Percentiles rank a stretch among this genome's conserved stretches.
These are phyloP conservation scores for Drosophila picticornis DNA, from an alignment of 2,888 invertebrate species.

Conservation along the genomic window DNA sequence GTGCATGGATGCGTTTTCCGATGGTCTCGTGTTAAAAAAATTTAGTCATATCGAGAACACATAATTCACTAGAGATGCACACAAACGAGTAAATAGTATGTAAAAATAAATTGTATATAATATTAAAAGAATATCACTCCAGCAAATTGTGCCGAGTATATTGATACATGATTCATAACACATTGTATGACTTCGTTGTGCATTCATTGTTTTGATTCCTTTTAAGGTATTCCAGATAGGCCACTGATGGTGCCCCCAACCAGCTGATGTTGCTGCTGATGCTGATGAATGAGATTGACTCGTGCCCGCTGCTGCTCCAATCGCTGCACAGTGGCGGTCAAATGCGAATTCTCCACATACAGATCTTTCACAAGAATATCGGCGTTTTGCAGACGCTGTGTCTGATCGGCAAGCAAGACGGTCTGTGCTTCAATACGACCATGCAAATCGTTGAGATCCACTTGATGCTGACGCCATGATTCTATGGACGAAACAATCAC, in stretches of 20 bases:
- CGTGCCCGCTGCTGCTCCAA: constrained; percentile 84
- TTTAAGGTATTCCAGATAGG: constrained; percentile 70
- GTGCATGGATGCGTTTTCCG: constrained; percentile 43
- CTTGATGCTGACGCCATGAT: constrained; percentile 85
- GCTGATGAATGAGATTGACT: constrained; percentile 84
- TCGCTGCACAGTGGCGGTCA: constrained; percentile 87
- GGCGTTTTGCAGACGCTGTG: constrained; percentile 89
- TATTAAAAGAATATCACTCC: constrained; percentile 50
- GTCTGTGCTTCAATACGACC: constrained; percentile 86
- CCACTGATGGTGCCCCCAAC: constrained; percentile 46
- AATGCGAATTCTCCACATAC: constrained; percentile 93
- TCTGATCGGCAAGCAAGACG: constrained; percentile 86
- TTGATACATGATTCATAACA: constrained; percentile 31
- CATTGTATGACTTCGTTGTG: constrained; percentile 56
- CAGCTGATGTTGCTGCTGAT: constrained; percentile 75
- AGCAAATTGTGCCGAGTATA: constrained; percentile 41
- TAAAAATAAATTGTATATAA: constrained; percentile 59
- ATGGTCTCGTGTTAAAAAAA: constrained; percentile 39
- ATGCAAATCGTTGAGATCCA: constrained; percentile 85
- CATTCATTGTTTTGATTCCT: constrained; percentile 23
- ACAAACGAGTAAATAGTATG: constrained; percentile 46
- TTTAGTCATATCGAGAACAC: constrained; percentile 54
- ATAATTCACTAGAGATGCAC: constrained; percentile 31
- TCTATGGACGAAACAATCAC: constrained; percentile 58
- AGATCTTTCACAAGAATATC: constrained; percentile 93